Evolutionary conservation across 1,140 invertebrate species (phyloP), one percentile per base, ranked within the genome.

Genomic region (Caenorhabditis tropicalis): DNA sequence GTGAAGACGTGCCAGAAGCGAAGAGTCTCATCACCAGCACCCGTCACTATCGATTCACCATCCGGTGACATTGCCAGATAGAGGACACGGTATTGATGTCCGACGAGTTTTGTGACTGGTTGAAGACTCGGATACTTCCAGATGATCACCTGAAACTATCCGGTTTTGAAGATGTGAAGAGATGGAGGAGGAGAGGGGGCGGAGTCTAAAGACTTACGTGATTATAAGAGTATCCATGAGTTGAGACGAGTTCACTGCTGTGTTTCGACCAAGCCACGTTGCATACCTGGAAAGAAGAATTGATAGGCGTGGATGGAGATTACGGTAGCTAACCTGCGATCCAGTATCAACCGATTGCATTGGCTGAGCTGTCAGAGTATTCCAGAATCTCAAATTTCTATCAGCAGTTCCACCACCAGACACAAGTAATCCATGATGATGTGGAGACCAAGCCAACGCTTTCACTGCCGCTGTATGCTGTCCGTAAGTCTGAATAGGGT

Each of bases 201-300:
- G 39, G 39, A 43, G 39, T 12, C 39, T 43, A 43, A 43, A 6
- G 12, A 43, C 74, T 60, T 33, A 91, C 99, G 93, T 99, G 98
- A 92, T 99, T 99, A 91, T 99, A 98, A 33, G 97, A 99, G 91
- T 99, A 99, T 0, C 98, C 98, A 92, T 99, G 98, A 0, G 98
- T 99, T 89, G 96, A 98, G 33, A 94, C 94, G 93, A 94, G 88
- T 82, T 92, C 91, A 46, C 85, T 88, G 43, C 81, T 87, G 65
- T 91, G 91, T 74, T 91, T 91, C 16, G 97, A 99, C 98, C 98
- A 99, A 29, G 97, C 97, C 74, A 99, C 92, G 93, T 99, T 99
- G 92, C 98, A 99, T 19, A 99, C 97, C 91, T 92, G 27, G 12
- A 80, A n/a, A 36, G 7, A 27, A 33, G 15, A 29, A 39, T 48